Evolutionary conservation across 2,113 vertebrate species (phyloP).

Genomic region (Proteles cristata): DNA sequence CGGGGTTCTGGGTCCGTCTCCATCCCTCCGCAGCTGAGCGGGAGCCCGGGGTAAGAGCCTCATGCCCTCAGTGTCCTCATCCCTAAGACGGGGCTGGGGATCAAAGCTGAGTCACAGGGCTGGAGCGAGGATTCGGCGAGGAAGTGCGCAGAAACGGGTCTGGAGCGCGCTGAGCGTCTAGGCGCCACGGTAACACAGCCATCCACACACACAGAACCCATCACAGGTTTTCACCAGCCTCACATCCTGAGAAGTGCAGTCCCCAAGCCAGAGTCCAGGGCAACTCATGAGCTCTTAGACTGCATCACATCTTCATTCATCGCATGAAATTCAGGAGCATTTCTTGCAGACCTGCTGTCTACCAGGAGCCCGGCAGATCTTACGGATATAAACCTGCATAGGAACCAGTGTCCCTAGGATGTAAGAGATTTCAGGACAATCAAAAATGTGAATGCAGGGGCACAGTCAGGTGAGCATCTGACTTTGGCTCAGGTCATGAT

Average conservation of each 20-base stretch:
- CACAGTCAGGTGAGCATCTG: no score
- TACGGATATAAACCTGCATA: neutral
- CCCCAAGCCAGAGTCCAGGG: neutral
- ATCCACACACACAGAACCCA: neutral
- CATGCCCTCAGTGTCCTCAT: neutral
- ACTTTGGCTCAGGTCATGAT: no score
- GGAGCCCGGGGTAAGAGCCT: neutral
- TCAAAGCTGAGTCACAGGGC: neutral
- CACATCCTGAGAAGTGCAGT: fast-evolving
- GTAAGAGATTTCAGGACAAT: neutral
- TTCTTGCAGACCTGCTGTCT: neutral
- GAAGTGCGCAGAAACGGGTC: neutral
- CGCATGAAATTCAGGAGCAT: neutral
- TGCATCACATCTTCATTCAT: neutral
- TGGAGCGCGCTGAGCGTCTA: no score
- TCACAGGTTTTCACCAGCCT: neutral
- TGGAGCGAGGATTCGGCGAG: neutral
- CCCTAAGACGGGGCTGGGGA: no score
- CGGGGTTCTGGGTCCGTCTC: neutral
- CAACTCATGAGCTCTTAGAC: neutral
- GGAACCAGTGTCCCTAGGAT: neutral
- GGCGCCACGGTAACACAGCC: neutral
- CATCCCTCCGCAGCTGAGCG: neutral
- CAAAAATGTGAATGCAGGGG: neutral
- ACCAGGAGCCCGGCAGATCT: neutral